A percentile compares a stretch with the other conserved stretches of the same genome.
These are phyloP conservation scores for Subacronicta megacephala DNA, from an alignment of 2,888 invertebrate genomes.

Conservation along the genomic window DNA sequence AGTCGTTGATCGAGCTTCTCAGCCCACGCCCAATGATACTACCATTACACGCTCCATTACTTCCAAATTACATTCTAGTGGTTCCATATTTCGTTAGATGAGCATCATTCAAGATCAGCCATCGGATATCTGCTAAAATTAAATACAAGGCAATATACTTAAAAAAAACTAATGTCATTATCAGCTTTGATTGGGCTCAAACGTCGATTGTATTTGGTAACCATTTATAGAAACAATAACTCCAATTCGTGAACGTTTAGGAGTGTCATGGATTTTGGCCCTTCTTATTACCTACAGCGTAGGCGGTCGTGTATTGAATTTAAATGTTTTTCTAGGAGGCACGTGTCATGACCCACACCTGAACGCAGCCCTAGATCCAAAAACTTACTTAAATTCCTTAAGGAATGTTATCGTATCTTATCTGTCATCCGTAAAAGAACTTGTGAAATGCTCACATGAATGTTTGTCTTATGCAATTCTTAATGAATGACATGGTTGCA, in stretches of 20 bases:
- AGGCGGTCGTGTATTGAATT: slow-evolving; percentile 58
- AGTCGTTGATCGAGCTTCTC: slow-evolving; percentile 58
- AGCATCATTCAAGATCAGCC: slow-evolving; percentile 51
- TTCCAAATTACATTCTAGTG: slow-evolving; percentile 75
- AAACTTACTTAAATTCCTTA: slow-evolving; percentile 27
- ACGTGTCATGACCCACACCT: slow-evolving; percentile 59
- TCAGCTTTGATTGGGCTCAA: background rate
- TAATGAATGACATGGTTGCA: slow-evolving; percentile 64
- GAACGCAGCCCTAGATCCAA: slow-evolving; percentile 31
- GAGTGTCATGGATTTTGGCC: slow-evolving; percentile 34
- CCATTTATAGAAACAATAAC: background rate
- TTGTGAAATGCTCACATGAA: slow-evolving; percentile 53
- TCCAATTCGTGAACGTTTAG: slow-evolving; percentile 11
- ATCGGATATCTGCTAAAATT: slow-evolving; percentile 34
- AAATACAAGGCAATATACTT: slow-evolving; percentile 13
- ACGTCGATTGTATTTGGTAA: background rate
- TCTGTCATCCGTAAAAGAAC: slow-evolving; percentile 44
- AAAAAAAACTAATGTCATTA: slow-evolving; percentile 9
- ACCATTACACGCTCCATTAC: slow-evolving; percentile 83
- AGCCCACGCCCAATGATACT: slow-evolving; percentile 77
- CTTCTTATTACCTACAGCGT: slow-evolving; percentile 39
- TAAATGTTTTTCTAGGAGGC: slow-evolving; percentile 52
- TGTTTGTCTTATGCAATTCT: slow-evolving; percentile 60
- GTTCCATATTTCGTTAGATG: slow-evolving; percentile 66
- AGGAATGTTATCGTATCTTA: slow-evolving; percentile 49